A percentile compares a stretch with the other conserved stretches of the same genome.
Conservation (phyloP, 2,797 vertebrate genomes). For the Odontamblyopus lacepedii region DNA sequence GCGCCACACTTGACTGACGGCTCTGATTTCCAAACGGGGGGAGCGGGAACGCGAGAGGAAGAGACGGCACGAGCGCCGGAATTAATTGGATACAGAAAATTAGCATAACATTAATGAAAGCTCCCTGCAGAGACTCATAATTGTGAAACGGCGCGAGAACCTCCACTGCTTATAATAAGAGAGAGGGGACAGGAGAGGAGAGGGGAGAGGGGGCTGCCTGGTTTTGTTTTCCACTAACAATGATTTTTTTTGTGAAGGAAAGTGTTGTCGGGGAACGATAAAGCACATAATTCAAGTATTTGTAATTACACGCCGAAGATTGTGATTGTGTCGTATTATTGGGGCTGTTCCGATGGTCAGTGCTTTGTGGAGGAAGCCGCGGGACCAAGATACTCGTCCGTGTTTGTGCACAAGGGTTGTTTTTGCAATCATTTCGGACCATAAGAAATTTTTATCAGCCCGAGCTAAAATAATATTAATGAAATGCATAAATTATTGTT, state of each 20-base stretch:
- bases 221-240: slow-evolving; percentile 69
- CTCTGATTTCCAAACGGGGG: slow-evolving; percentile 69
- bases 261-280: slow-evolving; percentile 39
- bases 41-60: slow-evolving; percentile 65
- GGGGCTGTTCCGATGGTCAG: slow-evolving; percentile 39
- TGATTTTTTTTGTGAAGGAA: slow-evolving; percentile 49
- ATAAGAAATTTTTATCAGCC: not conserved
- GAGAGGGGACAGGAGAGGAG: slow-evolving; percentile 56
- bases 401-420: slow-evolving; percentile 23
- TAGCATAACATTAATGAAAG: slow-evolving; percentile 85
- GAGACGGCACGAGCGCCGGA: slow-evolving; percentile 63
- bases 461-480: not conserved
- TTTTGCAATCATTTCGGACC: slow-evolving; percentile 9
- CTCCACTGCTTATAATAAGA: slow-evolving; percentile 69
- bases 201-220: slow-evolving; percentile 33
- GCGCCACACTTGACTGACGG: slow-evolving; percentile 76
- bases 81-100: slow-evolving; percentile 85
- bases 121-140: slow-evolving; percentile 80
- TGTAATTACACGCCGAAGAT: slow-evolving; percentile 59
- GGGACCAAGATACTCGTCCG: slow-evolving; percentile 9
- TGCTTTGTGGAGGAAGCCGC: slow-evolving; percentile 21
- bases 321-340: slow-evolving; percentile 26
- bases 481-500: not conserved
- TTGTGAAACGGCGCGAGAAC: slow-evolving; percentile 76
- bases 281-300: slow-evolving; percentile 50